Base-by-base conservation (phyloP, 2,113 vertebrate species). In the Dolichotis patagonum region DNA sequence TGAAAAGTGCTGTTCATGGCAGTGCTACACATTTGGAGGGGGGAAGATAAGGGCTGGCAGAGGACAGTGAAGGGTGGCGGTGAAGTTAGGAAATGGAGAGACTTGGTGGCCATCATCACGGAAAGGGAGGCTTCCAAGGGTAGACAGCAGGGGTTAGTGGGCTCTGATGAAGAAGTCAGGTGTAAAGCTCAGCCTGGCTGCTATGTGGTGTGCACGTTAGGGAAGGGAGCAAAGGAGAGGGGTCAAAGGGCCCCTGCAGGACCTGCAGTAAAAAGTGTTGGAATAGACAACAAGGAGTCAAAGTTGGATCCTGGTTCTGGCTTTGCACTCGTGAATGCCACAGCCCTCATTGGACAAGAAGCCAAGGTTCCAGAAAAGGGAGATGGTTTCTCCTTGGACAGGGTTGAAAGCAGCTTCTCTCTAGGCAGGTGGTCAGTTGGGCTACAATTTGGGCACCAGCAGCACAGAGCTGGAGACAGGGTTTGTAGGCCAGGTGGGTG, bases 391-490 rank as follows among this genome's bases (percentile, higher is more conserved):
- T 85, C 24, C 54, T 46, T 46, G 49, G 60, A 32, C 9, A 0
- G 7, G 16, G 19, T 5, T 0, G 24, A 38, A 91, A 24, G 24
- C 56, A 67, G 54, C 82, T 80, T 56, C 0, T 0, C 30, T 69
- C 0, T 0, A 28, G 62, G 26, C 26, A 63, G 41, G 28, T 73
- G 22, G 52, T 32, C n/a, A 26, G 35, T 0, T 1, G 32, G 30
- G 35, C 38, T 85, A 58, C n/a, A 22, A 1, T 78, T 41, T 84
- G 54, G 46, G 41, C 20, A 58, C 20, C 65, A 38, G 62, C 3
- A 11, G 49, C 81, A 77, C 46, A 88, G 84, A 78, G 43, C 14
- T 58, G 16, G 67, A 58, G 90, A 60, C 1, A 20, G 38, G 52
- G n/a, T 41, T 43, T 54, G 38, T 4, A 3, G n/a, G 49, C 28